A percentile compares a stretch with the other conserved stretches of the same genome.
Conservation (phyloP, 2,797 vertebrate genomes). For the Channa striata region DNA sequence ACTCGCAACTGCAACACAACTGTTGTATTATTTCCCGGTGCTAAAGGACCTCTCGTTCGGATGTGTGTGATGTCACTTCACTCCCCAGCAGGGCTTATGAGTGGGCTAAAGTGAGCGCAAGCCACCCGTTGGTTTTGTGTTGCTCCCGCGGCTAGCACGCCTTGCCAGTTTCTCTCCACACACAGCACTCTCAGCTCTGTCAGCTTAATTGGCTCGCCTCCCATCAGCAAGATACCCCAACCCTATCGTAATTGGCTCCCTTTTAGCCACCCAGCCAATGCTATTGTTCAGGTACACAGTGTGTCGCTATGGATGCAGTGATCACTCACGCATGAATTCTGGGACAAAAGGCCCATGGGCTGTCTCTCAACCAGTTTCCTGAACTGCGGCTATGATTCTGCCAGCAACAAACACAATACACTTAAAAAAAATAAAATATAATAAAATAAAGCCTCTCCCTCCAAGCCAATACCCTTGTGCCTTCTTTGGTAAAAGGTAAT, state of each 20-base stretch:
- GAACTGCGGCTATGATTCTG: conserved; percentile 48
- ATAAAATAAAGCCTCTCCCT: conserved; percentile 15
- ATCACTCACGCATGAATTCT: conserved; percentile 74
- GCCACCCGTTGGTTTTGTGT: conserved; percentile 60
- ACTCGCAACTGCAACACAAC: conserved; percentile 28
- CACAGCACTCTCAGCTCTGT: conserved; percentile 71
- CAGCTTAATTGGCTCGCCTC: conserved; percentile 85
- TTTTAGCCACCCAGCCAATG: conserved; percentile 76
- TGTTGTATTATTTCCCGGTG: conserved; percentile 19
- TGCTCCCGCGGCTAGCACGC: conserved; percentile 55
- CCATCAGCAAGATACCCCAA: conserved; percentile 76
- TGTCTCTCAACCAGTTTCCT: conserved; percentile 52
- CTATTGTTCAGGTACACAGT: conserved; percentile 80
- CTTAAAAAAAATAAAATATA: conserved; percentile 1
- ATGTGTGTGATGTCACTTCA: conserved; percentile 66
- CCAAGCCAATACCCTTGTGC: conserved; percentile 31
- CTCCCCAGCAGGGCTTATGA: conserved; percentile 58
- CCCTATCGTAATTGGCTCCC: conserved; percentile 81
- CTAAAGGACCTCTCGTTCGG: conserved; percentile 35
- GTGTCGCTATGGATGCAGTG: conserved; percentile 77
- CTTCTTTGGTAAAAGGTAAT: conserved; percentile 57
- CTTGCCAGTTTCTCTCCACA: conserved; percentile 66
- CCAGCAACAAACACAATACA: conserved; percentile 52
- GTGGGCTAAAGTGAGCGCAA: conserved; percentile 61
- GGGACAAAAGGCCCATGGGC: conserved; percentile 70